These are phyloP conservation scores for Platycheirus rosarum DNA, from an alignment of 2,888 invertebrate genomes.

Conservation along the genomic window DNA sequence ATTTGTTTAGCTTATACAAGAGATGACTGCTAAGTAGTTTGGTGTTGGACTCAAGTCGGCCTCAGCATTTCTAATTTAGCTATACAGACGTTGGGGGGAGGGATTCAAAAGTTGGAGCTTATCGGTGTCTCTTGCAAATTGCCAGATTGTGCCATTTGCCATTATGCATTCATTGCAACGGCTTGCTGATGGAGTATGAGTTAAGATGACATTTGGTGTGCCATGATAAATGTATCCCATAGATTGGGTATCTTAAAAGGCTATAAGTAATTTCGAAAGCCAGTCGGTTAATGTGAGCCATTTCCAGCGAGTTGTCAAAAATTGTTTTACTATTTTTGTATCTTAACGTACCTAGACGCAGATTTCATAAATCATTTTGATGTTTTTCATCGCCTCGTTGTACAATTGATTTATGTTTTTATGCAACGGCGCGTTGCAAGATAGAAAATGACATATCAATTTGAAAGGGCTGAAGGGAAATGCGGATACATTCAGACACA, in stretches of 20 bases:
- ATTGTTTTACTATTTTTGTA: background rate
- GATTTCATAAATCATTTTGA: slow-evolving; percentile 28
- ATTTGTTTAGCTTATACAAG: slow-evolving; percentile 59
- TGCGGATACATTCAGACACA: slow-evolving; percentile 10
- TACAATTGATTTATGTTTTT: slow-evolving; percentile 35
- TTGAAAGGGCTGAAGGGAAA: slow-evolving; percentile 3
- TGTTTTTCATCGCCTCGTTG: slow-evolving; percentile 32
- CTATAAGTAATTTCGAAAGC: slow-evolving; percentile 45
- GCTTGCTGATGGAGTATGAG: slow-evolving; percentile 38
- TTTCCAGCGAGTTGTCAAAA: slow-evolving; percentile 21
- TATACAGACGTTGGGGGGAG: background rate
- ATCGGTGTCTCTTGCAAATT: slow-evolving; percentile 58
- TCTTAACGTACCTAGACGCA: background rate
- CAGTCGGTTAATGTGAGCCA: slow-evolving; percentile 43
- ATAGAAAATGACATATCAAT: slow-evolving; percentile 51
- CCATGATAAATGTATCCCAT: slow-evolving; percentile 63
- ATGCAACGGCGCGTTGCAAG: background rate
- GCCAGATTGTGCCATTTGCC: slow-evolving; percentile 50
- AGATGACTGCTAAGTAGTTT: slow-evolving; percentile 58
- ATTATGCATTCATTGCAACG: slow-evolving; percentile 55
- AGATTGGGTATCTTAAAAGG: slow-evolving; percentile 26
- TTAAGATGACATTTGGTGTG: slow-evolving; percentile 61
- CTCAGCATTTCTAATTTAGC: slow-evolving; percentile 56
- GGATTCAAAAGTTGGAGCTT: slow-evolving; percentile 50
- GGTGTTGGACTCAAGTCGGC: slow-evolving; percentile 25